Conservation (phyloP, 2,797 vertebrate species). For the Meda fulgida region DNA sequence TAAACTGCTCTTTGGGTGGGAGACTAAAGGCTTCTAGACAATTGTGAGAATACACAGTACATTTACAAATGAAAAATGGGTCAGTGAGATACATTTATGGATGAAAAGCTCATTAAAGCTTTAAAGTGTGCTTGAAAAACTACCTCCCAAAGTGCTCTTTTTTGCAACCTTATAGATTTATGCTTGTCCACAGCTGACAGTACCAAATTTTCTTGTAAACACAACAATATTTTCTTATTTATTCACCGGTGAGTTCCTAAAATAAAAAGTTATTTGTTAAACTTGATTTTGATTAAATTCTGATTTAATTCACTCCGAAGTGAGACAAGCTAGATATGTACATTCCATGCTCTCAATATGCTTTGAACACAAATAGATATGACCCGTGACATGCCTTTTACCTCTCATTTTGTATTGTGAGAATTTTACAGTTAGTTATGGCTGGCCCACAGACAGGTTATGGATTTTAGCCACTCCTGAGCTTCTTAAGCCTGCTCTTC, state of each 20-base stretch:
- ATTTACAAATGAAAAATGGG: conserved; percentile 73
- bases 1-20: conserved; percentile 45
- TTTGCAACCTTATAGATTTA: conserved; percentile 73
- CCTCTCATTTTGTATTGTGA: conserved; percentile 39
- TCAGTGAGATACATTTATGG: conserved; percentile 66
- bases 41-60: conserved; percentile 72
- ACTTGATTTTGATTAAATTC: conserved; percentile 76
- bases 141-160: conserved; percentile 62
- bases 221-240: conserved; percentile 78
- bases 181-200: conserved; percentile 64
- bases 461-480: conserved; percentile 55
- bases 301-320: conserved; percentile 70
- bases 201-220: conserved; percentile 70
- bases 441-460: conserved; percentile 40
- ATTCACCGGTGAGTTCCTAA: conserved; percentile 67
- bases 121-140: conserved; percentile 69
- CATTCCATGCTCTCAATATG: conserved; percentile 30
- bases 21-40: conserved; percentile 69
- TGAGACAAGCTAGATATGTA: conserved; percentile 28
- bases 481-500: conserved; percentile 15
- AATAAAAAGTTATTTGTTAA: conserved; percentile 70
- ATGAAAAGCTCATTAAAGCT: conserved; percentile 72
- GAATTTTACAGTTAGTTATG: conserved; percentile 53
- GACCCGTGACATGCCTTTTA: conserved; percentile 53
- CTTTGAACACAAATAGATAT: conserved; percentile 40